Conservation (phyloP, 2,797 vertebrate species). For the Tenualosa thibaudeaui region DNA sequence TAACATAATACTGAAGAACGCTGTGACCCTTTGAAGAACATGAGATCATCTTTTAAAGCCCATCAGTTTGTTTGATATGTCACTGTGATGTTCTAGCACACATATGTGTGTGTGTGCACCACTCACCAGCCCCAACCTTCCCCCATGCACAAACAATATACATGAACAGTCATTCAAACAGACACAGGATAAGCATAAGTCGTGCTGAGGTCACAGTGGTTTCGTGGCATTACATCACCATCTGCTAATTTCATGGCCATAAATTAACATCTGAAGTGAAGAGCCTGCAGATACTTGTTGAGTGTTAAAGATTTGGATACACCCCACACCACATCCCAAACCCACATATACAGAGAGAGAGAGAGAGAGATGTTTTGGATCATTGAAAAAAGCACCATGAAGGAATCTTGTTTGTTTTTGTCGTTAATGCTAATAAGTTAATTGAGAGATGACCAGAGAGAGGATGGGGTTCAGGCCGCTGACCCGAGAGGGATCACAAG, state of each 20-base stretch:
- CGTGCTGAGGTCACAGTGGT: slow-evolving; percentile 37
- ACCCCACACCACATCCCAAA: neutral
- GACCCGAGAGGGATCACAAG: neutral
- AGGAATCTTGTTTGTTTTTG: neutral
- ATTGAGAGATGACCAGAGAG: neutral
- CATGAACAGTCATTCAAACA: neutral
- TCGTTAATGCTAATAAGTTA: neutral
- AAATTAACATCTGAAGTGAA: slow-evolving; percentile 36
- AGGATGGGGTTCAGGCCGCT: neutral
- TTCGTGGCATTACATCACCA: slow-evolving; percentile 30
- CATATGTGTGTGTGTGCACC: slow-evolving; percentile 26
- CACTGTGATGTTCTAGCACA: slow-evolving; percentile 27
- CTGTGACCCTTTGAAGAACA: neutral
- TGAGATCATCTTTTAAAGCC: neutral
- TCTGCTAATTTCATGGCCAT: slow-evolving; percentile 32
- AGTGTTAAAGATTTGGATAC: neutral
- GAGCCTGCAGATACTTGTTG: slow-evolving; percentile 29
- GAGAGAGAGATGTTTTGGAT: slow-evolving; percentile 14
- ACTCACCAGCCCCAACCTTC: neutral
- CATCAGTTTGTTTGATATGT: slow-evolving; percentile 6
- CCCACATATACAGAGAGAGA: neutral
- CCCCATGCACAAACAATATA: neutral
- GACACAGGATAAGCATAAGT: slow-evolving; percentile 27
- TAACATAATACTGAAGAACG: neutral
- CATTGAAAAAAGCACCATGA: neutral